Conservation (phyloP, 2,888 invertebrate genomes). For the Trissoscelio sp. region DNA sequence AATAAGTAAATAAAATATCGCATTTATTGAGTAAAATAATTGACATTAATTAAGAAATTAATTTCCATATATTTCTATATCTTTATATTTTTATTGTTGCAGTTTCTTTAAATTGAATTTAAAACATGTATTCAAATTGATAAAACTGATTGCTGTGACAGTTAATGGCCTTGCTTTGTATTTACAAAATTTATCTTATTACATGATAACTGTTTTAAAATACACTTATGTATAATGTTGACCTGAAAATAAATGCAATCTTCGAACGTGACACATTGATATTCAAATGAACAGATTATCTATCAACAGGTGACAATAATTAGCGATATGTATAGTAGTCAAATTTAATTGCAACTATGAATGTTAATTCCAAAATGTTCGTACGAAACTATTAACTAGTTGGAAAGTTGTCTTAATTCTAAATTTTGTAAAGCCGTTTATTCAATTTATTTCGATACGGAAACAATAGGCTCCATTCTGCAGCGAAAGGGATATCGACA, state of each 20-base stretch:
- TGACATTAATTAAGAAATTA: too few species aligned
- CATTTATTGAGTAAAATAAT: too few species aligned
- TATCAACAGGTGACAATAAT: constrained; percentile 11
- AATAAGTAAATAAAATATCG: too few species aligned
- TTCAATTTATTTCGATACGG: too few species aligned
- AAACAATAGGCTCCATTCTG: not conserved
- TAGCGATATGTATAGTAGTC: not conserved
- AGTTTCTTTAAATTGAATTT: not conserved
- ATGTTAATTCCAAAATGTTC: too few species aligned
- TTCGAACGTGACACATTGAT: constrained; percentile 26
- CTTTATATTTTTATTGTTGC: too few species aligned
- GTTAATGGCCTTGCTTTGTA: not conserved
- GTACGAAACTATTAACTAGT: too few species aligned
- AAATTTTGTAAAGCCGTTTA: too few species aligned
- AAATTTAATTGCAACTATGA: too few species aligned
- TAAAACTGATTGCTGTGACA: not conserved
- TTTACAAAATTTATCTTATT: not conserved
- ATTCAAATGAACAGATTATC: constrained; percentile 20
- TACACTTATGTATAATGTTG: not conserved
- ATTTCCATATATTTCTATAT: too few species aligned
- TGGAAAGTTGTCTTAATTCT: too few species aligned
- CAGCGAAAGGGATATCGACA: not conserved
- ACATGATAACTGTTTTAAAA: constrained; percentile 11
- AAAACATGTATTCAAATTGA: not conserved
- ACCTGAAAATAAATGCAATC: constrained; percentile 26